Evolutionary conservation across 1,140 invertebrate genomes (phyloP), one percentile per base, ranked within the genome.

Genomic region (Pachyrhynchus sulphureomaculatus): DNA sequence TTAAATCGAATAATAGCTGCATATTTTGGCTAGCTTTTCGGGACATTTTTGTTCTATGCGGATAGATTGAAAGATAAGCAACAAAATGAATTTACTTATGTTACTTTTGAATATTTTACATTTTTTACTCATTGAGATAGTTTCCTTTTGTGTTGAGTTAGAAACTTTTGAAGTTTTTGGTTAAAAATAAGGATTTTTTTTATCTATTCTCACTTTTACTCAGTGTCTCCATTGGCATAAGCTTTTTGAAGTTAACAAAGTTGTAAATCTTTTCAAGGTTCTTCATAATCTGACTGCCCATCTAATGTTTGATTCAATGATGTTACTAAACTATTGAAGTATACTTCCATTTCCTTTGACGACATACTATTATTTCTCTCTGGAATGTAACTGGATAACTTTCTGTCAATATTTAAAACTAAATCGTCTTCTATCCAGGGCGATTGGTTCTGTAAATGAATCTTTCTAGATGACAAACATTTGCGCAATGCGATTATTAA

Each of bases 401-500:
- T 74, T 23, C 64, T 64, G 32, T 73, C 70, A 15, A 73, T 67
- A 23, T 68, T 64, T 18, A 58, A 36, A 5, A 64, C 53, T 1
- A 72, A 18, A 10, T 68, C 65, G 52, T 71, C 66, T 29, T 72
- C 68, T 4, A 70, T 68, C 66, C 71, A 72, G 8, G 56, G 48
- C 4, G 54, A 44, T 42, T 69, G 39, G 29, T 61, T 48, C 5
- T 24, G 51, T 4, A 21, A 41, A 10, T 45, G 32, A 8, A 21
- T 15, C 15, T 54, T 62, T 54, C 54, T 61, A 12, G 65, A 26
- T 18, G 64, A 37, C 5, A 66, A 20, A 26, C 67, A 67, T 48
- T 58, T 66, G 47, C 65, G 67, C 2, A 81, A 60, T 17, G 78
- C 74, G 49, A 74, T 72, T 0, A 82, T 39, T 1, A 87, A 70